phyloP scores from a whole-genome alignment of 37 sponge, comb jelly and placozoan genomes.

The Ephydatia muelleri region DNA sequence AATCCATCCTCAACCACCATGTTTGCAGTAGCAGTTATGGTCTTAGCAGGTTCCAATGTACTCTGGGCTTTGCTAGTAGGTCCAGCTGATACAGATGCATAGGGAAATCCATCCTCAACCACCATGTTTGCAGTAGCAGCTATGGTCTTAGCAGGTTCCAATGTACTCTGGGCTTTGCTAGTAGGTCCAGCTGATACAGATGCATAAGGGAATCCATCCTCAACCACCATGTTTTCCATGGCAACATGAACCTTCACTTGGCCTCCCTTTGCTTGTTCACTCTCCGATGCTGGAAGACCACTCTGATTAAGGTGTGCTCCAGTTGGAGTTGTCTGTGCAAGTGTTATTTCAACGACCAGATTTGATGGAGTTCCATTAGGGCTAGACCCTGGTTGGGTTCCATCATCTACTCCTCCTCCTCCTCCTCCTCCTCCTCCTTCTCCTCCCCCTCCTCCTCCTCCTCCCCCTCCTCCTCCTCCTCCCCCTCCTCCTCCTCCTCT shows the following conservation, averaged over 20 bases:
- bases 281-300: not conserved
- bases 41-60: not conserved
- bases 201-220: not conserved
- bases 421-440: constrained; percentile 18
- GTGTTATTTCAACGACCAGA: no score
- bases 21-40: not conserved
- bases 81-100: not conserved
- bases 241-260: not conserved
- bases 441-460: not conserved
- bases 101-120: not conserved
- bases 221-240: not conserved
- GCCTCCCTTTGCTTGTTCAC: not conserved
- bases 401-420: not conserved
- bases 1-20: not conserved
- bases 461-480: not conserved
- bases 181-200: not conserved
- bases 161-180: not conserved
- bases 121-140: not conserved
- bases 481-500: not conserved
- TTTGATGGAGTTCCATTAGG: no score
- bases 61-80: not conserved
- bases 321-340: not conserved
- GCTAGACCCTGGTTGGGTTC: not conserved
- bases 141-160: not conserved
- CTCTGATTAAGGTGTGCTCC: not conserved